Conservation (phyloP, 2,888 invertebrate genomes). For the Dolomedes plantarius region DNA sequence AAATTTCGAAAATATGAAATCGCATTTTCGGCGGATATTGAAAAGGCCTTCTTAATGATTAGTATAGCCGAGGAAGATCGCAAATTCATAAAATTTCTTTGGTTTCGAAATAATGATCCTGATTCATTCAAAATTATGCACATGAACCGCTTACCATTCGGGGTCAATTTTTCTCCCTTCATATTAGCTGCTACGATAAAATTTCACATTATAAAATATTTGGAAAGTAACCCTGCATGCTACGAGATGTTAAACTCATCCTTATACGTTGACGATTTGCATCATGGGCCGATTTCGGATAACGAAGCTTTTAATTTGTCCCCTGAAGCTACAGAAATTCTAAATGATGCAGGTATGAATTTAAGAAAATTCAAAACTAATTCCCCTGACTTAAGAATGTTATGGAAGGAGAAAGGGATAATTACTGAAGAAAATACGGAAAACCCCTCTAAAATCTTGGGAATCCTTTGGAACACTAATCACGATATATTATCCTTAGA, state of each 20-base stretch:
- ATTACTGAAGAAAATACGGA: not conserved
- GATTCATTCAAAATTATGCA: not conserved
- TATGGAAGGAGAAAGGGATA: not conserved
- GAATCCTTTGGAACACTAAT: not conserved
- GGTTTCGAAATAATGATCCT: not conserved
- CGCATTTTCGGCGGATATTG: slow-evolving; percentile 25
- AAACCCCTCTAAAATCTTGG: not conserved
- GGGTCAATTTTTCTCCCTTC: not conserved
- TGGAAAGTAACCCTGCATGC: not conserved
- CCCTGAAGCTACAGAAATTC: not conserved
- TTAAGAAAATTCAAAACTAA: slow-evolving; percentile 13
- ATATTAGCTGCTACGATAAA: not conserved
- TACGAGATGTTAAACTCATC: not conserved
- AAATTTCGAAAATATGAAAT: slow-evolving; percentile 14
- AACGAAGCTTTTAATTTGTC: not conserved
- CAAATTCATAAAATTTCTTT: slow-evolving; percentile 1
- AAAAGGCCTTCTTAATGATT: slow-evolving; percentile 18
- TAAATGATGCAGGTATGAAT: slow-evolving; percentile 12
- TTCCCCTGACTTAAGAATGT: not conserved
- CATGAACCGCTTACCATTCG: not conserved
- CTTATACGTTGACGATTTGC: not conserved
- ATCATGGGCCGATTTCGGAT: not conserved
- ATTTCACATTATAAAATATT: slow-evolving; percentile 3
- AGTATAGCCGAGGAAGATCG: slow-evolving; percentile 15
- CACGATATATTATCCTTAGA: not conserved